Evolutionary conservation across 2,888 invertebrate species (phyloP), one percentile per base, ranked within the genome.

Genomic region (Limulus polyphemus): DNA sequence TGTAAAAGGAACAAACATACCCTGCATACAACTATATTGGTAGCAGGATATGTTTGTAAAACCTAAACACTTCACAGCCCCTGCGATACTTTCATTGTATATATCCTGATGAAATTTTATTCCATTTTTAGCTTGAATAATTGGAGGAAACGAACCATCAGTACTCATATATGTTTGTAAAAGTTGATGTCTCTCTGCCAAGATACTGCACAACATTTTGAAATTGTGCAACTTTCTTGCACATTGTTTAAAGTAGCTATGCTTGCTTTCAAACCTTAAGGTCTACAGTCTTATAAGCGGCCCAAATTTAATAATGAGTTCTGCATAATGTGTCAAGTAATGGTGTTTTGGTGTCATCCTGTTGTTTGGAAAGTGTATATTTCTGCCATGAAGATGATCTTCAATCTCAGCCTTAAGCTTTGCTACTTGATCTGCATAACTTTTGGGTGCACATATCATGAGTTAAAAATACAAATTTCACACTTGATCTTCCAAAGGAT

Each of bases 161-260:
- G n/a, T n/a, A n/a, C n/a, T n/a, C n/a, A n/a, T 16, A 52, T 52
- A 51, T 3, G 58, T 52, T 16, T 58, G 58, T 2, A 58, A 47
- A n/a, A 51, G 11, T 49, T 58, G 58, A 17, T 61, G 62, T 11
- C 58, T 54, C 17, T 48, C 47, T 49, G 62, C 58, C 13, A 58
- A 17, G 32, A 58, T 58, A 14, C 55, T 51, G 17, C 58, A 58
- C 2, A 55, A 48, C 50, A 58, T 62, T 62, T 58, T 58, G 47
- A 62, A 62, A 58, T 58, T 55, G 49, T 47, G 17, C 12, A 58
- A 47, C 14, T 58, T 54, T 32, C 55, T 47, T 10, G 55, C 58
- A 55, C 62, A 62, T 55, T 49, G 58, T 58, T 62, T 62, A 17
- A 62, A 62, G 32, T 55, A 62, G n/a, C 58, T 55, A 12, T 62